Conservation (phyloP, 2,113 vertebrate genomes). For the Ptychochromis oligacanthus region DNA sequence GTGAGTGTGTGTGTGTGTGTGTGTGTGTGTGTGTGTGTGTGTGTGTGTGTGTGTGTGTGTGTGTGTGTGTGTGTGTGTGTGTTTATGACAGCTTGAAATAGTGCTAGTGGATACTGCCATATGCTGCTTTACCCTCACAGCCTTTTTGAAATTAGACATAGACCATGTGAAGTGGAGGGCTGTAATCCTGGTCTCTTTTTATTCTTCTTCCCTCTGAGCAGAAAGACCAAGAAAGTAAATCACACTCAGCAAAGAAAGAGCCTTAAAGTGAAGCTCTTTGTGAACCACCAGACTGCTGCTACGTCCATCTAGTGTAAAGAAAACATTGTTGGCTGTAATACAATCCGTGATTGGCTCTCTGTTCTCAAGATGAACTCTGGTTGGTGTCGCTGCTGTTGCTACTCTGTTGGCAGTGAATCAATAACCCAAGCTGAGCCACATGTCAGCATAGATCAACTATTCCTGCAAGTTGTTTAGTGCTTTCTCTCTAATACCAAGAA, state of each 20-base stretch:
- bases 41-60: background rate
- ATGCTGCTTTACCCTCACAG: background rate
- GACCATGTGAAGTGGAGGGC: background rate
- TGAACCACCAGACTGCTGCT: background rate
- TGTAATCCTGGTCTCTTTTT: background rate
- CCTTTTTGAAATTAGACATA: conserved; percentile 11
- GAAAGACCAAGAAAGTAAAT: background rate
- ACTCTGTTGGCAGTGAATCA: background rate
- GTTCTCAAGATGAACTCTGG: background rate
- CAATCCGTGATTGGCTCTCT: background rate
- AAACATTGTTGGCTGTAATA: background rate
- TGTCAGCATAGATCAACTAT: background rate
- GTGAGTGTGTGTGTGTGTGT: fast-evolving
- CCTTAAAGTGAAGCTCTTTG: background rate
- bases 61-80: background rate
- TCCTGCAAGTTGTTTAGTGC: background rate
- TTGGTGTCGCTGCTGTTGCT: background rate
- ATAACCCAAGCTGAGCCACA: background rate
- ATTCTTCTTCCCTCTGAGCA: background rate
- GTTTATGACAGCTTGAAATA: background rate
- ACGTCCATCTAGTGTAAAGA: background rate
- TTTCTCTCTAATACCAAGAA: background rate
- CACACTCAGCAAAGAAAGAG: background rate
- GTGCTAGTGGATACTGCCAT: background rate
- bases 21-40: too few relatives aligned